Base-by-base conservation (phyloP, 2,797 vertebrate species). In the Aratinga solstitialis region DNA sequence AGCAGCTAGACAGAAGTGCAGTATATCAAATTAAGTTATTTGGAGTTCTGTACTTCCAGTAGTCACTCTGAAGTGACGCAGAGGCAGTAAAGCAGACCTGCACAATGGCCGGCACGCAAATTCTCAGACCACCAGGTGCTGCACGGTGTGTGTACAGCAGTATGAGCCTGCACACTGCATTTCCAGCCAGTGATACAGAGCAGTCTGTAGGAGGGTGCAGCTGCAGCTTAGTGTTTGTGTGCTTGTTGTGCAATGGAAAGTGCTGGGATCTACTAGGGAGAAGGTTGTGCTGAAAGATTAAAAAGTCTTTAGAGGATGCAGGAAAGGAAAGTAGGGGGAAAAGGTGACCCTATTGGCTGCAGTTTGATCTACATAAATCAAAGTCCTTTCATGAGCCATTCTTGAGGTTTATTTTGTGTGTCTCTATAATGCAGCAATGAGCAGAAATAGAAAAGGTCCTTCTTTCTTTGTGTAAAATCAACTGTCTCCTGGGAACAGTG, bases 401-500 rank as follows among this genome's bases (percentile, higher is more conserved):
- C 16, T 30, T 71, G 34, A 62, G 20, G 56, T 58, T 78, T 79
- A 42, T 73, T 19, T 82, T 72, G 34, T 65, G 9, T 47, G 9
- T 54, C 27, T 45, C 22, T 20, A 1, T 75, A 68, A 22, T 8
- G n/a, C 11, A 92, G 14, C 29, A 94, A 84, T 0, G 9, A 61
- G 22, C 12, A 85, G 82, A 68, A 87, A 36, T 7, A 65, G n/a
- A 22, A 61, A 65, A 13, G 7, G 5, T 65, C 17, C n/a, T 82
- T 84, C 27, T 10, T 84, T 15, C 11, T 16, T 9, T 0, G 0
- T 61, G 3, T 66, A 43, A 76, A 19, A 66, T 42, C 7, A 27
- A 24, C 27, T 54, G 9, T 27, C 40, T 81, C 5, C 36, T 21
- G 18, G 21, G 12, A 69, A 10, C 13, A 30, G 8, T 5, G 4